Evolutionary conservation across 2,888 invertebrate species (phyloP).

Genomic region (Tromatobia lineatoria): DNA sequence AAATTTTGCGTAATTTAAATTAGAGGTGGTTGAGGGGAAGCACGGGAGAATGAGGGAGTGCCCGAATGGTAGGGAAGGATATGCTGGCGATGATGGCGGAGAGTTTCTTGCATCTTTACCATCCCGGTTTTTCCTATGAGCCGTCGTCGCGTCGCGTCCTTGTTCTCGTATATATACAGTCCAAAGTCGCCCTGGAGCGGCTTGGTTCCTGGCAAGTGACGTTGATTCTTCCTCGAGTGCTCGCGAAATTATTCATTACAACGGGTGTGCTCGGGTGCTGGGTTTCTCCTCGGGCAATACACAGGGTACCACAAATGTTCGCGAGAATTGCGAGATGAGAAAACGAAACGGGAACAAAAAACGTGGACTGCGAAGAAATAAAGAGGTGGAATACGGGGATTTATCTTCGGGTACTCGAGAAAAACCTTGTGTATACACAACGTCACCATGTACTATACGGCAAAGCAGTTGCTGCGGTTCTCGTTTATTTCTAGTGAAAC

Average conservation of each 20-base stretch:
- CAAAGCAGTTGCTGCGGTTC: constrained; percentile 46
- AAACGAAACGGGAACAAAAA: constrained; percentile 30
- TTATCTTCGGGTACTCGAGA: constrained; percentile 52
- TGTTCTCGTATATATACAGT: constrained; percentile 33
- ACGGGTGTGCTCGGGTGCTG: constrained; percentile 58
- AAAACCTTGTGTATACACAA: constrained; percentile 31
- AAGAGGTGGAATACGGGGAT: constrained; percentile 48
- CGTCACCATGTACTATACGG: constrained; percentile 1
- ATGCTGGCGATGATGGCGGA: constrained; percentile 60
- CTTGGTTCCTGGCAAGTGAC: constrained; percentile 67
- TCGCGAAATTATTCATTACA: constrained; percentile 70
- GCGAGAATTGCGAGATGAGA: constrained; percentile 56
- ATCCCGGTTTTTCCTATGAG: constrained; percentile 53
- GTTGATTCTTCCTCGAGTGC: constrained; percentile 69
- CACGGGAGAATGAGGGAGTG: constrained; percentile 34
- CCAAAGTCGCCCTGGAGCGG: constrained; percentile 58
- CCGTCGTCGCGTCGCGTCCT: constrained; percentile 34
- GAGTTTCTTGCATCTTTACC: constrained; percentile 65
- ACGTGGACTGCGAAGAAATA: constrained; percentile 20
- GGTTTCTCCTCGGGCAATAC: constrained; percentile 44
- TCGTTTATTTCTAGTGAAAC: constrained; percentile 57
- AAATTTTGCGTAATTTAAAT: constrained; percentile 79
- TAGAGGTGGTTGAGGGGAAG: constrained; percentile 66
- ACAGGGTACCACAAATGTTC: constrained; percentile 11
- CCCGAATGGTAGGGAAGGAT: constrained; percentile 54